phyloP scores from a whole-genome alignment of 2,888 invertebrate species.

The Macrosoma leucophasiata region DNA sequence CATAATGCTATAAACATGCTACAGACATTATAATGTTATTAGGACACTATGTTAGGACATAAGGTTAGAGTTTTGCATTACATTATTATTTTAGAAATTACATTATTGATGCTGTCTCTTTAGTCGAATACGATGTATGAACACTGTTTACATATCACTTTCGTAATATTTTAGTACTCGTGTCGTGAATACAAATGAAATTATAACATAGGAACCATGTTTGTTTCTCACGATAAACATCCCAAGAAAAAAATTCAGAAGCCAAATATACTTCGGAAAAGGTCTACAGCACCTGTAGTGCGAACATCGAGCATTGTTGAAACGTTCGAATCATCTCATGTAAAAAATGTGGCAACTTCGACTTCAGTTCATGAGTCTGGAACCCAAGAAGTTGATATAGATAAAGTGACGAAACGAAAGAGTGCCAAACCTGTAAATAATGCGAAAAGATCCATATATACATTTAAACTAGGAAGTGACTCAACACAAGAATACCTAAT shows the following conservation, averaged over 20 bases:
- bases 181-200: conserved; percentile 12
- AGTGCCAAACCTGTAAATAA: conserved; percentile 6
- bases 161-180: conserved; percentile 4
- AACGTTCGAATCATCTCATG: conserved; percentile 31
- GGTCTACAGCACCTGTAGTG: conserved; percentile 30
- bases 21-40: too few species aligned
- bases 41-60: too few species aligned
- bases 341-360: conserved; percentile 23
- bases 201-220: conserved; percentile 37
- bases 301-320: conserved; percentile 25
- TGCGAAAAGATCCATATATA: too few species aligned
- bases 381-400: conserved; percentile 14
- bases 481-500: too few species aligned
- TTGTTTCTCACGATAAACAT: conserved; percentile 48
- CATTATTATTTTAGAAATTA: conserved; percentile 1
- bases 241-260: conserved; percentile 55
- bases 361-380: conserved; percentile 17
- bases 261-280: conserved; percentile 61
- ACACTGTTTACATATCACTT: neutral
- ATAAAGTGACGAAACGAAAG: conserved; percentile 15
- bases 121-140: neutral
- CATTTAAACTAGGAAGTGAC: too few species aligned
- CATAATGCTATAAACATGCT: too few species aligned
- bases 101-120: conserved; percentile 2
- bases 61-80: too few species aligned